These are phyloP conservation scores for Glyphotaelius pellucidus DNA, from an alignment of 2,888 invertebrate species.

Conservation along the genomic window DNA sequence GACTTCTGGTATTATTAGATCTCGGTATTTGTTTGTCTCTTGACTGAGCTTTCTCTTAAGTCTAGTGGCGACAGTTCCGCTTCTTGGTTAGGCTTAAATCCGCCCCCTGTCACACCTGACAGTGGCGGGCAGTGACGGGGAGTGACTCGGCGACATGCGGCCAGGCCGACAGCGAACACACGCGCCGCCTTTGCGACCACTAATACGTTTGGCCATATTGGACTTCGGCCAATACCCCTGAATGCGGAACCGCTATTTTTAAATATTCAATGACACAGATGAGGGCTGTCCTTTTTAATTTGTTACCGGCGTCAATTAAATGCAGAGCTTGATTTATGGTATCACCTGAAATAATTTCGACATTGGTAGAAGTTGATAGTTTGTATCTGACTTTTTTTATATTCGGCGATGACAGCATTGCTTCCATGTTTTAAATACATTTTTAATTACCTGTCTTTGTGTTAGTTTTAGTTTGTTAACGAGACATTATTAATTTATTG, in stretches of 20 bases:
- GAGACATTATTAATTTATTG: background rate
- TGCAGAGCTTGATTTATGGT: conserved; percentile 34
- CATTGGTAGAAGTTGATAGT: background rate
- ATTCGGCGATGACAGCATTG: background rate
- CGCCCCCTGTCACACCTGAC: conserved; percentile 37
- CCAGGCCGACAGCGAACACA: background rate
- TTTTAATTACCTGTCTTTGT: background rate
- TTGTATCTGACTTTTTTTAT: background rate
- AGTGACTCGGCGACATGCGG: background rate
- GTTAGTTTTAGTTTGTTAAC: background rate
- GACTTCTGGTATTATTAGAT: background rate
- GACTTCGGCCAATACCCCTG: conserved; percentile 49
- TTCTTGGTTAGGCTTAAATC: background rate
- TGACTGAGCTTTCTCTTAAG: background rate
- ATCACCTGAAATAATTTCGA: conserved; percentile 3
- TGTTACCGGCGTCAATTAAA: conserved; percentile 45
- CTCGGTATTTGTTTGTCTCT: background rate
- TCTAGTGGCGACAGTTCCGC: background rate
- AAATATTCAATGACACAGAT: conserved; percentile 49
- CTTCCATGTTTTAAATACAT: background rate
- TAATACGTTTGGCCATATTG: conserved; percentile 46
- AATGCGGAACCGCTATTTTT: conserved; percentile 55
- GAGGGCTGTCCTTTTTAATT: conserved; percentile 41
- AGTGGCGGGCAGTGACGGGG: background rate
- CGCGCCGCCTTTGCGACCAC: background rate